Percentiles rank a stretch among this genome's conserved stretches.
Conservation (phyloP, 2,888 invertebrate species). For the Zelleria hepariella region DNA sequence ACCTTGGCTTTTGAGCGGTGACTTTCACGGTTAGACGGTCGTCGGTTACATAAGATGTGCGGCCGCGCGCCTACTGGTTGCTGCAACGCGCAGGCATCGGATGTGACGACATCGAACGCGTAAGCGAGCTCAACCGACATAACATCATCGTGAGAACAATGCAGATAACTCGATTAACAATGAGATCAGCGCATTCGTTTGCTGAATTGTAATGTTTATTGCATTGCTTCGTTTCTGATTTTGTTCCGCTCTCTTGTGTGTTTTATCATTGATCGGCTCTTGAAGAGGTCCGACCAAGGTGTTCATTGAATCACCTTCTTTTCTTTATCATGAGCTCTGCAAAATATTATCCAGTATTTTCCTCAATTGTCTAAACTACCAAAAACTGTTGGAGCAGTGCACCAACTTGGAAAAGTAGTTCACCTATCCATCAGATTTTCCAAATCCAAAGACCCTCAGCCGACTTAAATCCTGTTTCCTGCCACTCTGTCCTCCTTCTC, state of each 20-base stretch:
- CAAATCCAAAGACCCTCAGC: no score
- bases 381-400: no score
- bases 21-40: conserved; percentile 71
- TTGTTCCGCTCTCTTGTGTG: background rate
- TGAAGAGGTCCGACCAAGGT: no score
- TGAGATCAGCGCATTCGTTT: background rate
- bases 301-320: no score
- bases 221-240: background rate
- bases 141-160: background rate
- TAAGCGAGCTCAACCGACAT: background rate
- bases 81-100: conserved; percentile 36
- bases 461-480: no score
- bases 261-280: background rate
- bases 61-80: conserved; percentile 24
- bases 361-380: no score
- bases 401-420: no score
- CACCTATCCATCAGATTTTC: no score
- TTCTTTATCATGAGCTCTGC: no score
- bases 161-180: background rate
- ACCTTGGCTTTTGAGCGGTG: conserved; percentile 71
- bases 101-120: conserved; percentile 45
- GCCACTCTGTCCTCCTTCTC: no score
- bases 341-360: no score
- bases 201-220: background rate
- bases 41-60: conserved; percentile 63